Evolutionary conservation across 1,140 invertebrate genomes (phyloP).

Genomic region (Fopius arisanus): DNA sequence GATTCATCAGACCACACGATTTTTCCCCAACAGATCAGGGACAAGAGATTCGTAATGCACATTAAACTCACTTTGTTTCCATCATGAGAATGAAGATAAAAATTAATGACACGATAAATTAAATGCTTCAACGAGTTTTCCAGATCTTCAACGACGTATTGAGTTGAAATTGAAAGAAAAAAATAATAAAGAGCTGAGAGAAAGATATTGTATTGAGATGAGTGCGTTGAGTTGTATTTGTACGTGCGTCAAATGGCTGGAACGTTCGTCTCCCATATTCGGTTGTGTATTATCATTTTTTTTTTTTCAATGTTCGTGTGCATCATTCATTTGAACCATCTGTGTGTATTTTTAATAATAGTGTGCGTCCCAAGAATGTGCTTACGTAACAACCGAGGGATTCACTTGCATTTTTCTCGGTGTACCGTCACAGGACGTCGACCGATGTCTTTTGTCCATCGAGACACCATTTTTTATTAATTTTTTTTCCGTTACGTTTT

Average conservation of each 20-base stretch:
- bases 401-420: not conserved
- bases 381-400: not conserved
- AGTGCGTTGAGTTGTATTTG: not conserved
- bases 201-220: not conserved
- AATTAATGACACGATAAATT: not conserved
- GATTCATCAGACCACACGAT: constrained; percentile 14
- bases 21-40: constrained; percentile 7
- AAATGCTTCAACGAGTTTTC: not conserved
- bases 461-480: not conserved
- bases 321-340: constrained; percentile 5
- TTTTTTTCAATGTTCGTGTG: not conserved
- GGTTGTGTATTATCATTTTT: not conserved
- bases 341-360: not conserved
- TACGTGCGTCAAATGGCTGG: constrained; percentile 2
- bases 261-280: not conserved
- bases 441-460: not conserved
- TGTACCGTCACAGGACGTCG: not conserved
- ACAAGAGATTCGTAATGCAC: constrained; percentile 3
- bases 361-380: not conserved
- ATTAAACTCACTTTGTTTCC: not conserved
- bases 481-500: no score
- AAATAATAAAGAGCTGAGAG: not conserved
- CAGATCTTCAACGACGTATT: not conserved
- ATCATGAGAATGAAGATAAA: not conserved
- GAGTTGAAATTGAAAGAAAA: no score